Evolutionary conservation across 1,140 invertebrate species (phyloP).

Genomic region (Oryzaephilus surinamensis): DNA sequence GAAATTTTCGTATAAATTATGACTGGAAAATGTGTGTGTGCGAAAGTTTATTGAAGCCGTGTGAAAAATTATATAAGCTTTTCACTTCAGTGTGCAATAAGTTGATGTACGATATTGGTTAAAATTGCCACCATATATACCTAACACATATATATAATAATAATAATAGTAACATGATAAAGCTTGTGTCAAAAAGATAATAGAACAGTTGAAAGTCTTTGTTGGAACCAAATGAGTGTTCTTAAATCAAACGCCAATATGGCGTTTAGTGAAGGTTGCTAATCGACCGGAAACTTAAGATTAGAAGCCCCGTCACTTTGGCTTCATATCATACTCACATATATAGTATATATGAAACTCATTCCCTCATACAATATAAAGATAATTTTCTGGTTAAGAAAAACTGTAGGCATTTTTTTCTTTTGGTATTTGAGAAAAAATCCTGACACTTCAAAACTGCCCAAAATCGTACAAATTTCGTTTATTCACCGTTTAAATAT

Average conservation of each 20-base stretch:
- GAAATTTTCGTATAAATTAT: too few relatives aligned
- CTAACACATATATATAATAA: too few relatives aligned
- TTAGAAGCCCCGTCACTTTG: conserved; percentile 22
- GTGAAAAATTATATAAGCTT: conserved; percentile 19
- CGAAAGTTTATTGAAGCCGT: too few relatives aligned
- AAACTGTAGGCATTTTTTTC: background rate
- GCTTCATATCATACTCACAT: too few relatives aligned
- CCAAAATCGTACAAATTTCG: too few relatives aligned
- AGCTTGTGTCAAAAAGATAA: conserved; percentile 33
- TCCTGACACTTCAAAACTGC: too few relatives aligned
- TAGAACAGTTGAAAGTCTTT: conserved; percentile 35
- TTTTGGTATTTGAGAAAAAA: too few relatives aligned
- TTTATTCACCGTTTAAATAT: too few relatives aligned
- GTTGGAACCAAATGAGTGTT: conserved; percentile 35
- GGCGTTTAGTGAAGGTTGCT: conserved; percentile 30
- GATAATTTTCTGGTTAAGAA: background rate
- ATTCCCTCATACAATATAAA: background rate
- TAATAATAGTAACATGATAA: conserved; percentile 29
- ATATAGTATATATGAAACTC: too few relatives aligned
- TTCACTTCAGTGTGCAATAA: conserved; percentile 20
- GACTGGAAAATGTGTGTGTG: too few relatives aligned
- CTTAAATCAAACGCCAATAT: conserved; percentile 37
- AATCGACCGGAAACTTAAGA: conserved; percentile 35
- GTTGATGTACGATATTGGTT: conserved; percentile 26
- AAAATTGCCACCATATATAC: conserved; percentile 21